Evolutionary conservation across 2,113 vertebrate species (phyloP), one percentile per base, ranked within the genome.

Genomic region (Phalacrocorax brasilianus): DNA sequence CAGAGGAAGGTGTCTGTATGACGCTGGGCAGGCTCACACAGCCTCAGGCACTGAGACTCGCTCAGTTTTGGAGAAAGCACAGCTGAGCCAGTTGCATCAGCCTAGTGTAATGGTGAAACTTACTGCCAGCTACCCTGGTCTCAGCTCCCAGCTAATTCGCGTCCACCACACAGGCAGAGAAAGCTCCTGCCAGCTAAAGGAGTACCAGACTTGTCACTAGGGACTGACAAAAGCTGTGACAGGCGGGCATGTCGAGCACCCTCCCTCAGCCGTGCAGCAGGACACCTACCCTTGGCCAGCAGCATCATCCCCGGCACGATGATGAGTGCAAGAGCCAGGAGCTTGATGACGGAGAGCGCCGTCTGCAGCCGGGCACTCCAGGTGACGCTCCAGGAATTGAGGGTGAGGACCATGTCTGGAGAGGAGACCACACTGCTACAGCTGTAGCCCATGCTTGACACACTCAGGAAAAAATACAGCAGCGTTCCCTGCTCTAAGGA

Each of bases 311-410:
- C 99, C 4, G 98, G 99, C 53, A 98, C 59, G 5, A 99, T 99
- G 96, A 99, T 99, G 81, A 99, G 98, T 3, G 97, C 92, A 21
- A 99, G 96, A 45, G 99, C 98, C 66, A 98, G 96, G 56, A 98
- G 97, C 90, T 99, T 99, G 49, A 99, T 27, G 5, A 99, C 17
- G 1, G 98, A 98, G 89, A 99, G 96, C 23, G 95, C 79, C 1
- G 98, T 97, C 95, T 99, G 99, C 40, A 98, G 97, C 66, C 98
- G 98, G 22, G 98, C 98, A 3, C 98, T 98, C 98, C 98, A 66
- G 88, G 96, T 98, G 93, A 99, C 98, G 0, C 99, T 99, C 98
- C 98, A 99, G 91, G 98, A 99, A 78, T 99, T 99, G 68, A 99
- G 72, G 12, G 97, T 98, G 27, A 99, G 98, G 35, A 99, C 97